Evolutionary conservation across 2,113 vertebrate genomes (phyloP).

Genomic region (Copsychus sechellarum): DNA sequence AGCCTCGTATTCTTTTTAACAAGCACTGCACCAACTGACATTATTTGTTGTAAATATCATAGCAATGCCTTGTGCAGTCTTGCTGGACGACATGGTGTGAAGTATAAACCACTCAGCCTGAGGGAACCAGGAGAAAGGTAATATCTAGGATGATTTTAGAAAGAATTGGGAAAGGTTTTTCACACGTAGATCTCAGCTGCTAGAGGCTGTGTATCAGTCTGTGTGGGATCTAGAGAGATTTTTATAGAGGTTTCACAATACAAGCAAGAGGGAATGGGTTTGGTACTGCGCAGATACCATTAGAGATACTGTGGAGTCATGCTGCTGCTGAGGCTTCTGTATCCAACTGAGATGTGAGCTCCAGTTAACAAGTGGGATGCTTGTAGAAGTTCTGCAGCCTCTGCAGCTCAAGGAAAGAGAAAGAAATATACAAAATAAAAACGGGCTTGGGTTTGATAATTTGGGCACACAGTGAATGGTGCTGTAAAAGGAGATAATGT

Average conservation of each 20-base stretch:
- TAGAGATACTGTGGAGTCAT: neutral
- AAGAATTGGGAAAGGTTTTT: neutral
- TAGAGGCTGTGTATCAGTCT: neutral
- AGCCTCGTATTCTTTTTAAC: neutral
- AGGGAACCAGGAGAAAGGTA: neutral
- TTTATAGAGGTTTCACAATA: neutral
- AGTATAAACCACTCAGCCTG: neutral
- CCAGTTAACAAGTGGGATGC: neutral
- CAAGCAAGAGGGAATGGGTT: accelerated
- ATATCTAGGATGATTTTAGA: neutral
- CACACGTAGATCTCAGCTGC: neutral
- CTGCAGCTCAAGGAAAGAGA: neutral
- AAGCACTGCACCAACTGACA: neutral
- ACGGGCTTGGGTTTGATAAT: neutral
- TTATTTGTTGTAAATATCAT: neutral
- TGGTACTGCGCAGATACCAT: neutral
- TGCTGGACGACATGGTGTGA: neutral
- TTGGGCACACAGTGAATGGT: neutral
- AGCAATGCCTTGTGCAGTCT: neutral
- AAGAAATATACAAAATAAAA: neutral
- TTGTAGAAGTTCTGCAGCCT: neutral
- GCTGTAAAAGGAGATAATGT: neutral
- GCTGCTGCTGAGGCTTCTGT: neutral
- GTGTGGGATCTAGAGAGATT: neutral
- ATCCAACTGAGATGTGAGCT: neutral